Base-by-base conservation (phyloP, 2,888 invertebrate genomes). In the Xestobium rufovillosum region DNA sequence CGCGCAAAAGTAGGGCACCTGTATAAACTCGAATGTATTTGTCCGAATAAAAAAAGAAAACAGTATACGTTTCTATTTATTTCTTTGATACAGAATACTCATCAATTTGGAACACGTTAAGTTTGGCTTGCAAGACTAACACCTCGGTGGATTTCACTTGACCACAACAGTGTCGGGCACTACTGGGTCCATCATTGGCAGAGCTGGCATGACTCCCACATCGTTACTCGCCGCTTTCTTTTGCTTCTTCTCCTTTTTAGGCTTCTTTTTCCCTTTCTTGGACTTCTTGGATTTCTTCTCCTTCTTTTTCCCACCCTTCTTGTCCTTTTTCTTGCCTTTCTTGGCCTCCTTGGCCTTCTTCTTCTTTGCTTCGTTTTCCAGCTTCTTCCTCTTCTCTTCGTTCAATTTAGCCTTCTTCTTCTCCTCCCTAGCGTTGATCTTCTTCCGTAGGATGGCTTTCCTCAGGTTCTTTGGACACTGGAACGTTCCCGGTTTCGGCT, bases 1-100 rank as follows among this genome's bases (percentile, higher is more conserved):
- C 39, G 4, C 38, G 43, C 10, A 47, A 39, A 30, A 32, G 26
- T 13, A 48, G 44, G 26, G 45, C 48, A 26, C 49, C 52, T 14
- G 40, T 51, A 17, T 49, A 47, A 36, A 31, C 28, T 19, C 39
- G 27, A 6, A 41, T 39, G 14, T 31, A 40, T 2, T 39, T 43
- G 19, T 43, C 30, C 25, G 8, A 36, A 41, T 43, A 41, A 19
- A 19, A 19, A n/a, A n/a, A n/a, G n/a, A n/a, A n/a, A n/a, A n/a
- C n/a, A n/a, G n/a, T n/a, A n/a, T n/a, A n/a, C n/a, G n/a, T n/a
- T n/a, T n/a, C n/a, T n/a, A n/a, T n/a, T n/a, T n/a, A n/a, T n/a
- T n/a, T n/a, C n/a, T n/a, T n/a, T n/a, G n/a, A n/a, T n/a, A n/a
- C n/a, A n/a, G n/a, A n/a, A n/a, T n/a, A n/a, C n/a, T n/a, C n/a